Evolutionary conservation across 2,113 vertebrate species (phyloP), one percentile per base, ranked within the genome.

Genomic region (Taxidea taxus): DNA sequence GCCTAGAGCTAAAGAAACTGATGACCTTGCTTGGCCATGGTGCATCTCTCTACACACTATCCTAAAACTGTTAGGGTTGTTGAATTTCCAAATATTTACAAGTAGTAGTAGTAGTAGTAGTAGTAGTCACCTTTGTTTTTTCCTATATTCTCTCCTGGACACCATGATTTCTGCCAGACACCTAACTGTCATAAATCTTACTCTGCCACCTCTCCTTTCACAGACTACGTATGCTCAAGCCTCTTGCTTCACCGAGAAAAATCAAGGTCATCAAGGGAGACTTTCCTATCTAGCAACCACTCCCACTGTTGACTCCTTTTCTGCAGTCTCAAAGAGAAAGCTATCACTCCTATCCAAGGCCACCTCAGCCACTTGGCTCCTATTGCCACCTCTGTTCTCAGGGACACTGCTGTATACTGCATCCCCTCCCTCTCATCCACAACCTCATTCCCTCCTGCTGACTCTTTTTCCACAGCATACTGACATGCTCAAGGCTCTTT

Each of bases 31-130:
- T 87, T 82, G 47, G n/a, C 81, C 9, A 37, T 54, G n/a, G 29
- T 15, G 25, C 10, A 90, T 51, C 27, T 86, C 20, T 86, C 66
- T 82, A 90, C 14, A 77, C 15, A 58, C 42, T 78, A 78, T 9
- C 4, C 15, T 83, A 78, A 90, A 92, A 72, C 6, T 58, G 6
- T 74, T 80, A n/a, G 5, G 34, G 4, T 27, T 87, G n/a, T 12
- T 87, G n/a, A 87, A 90, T 83, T 97, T 80, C 37, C 68, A 93
- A 83, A 87, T 72, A 93, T 68, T 47, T 60, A 77, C 15, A 29
- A 31, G 14, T 77, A 95, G 60, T 60, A 82, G 15, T 42, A 20
- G 3, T 47, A 42, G 15, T 47, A 42, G 39, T 75, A 51, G n/a
- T 42, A 20, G 11, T 70, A 3, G 14, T 64, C 20, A 10, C 25